Conservation (phyloP, 2,113 vertebrate species). For the Calidris pygmaea region DNA sequence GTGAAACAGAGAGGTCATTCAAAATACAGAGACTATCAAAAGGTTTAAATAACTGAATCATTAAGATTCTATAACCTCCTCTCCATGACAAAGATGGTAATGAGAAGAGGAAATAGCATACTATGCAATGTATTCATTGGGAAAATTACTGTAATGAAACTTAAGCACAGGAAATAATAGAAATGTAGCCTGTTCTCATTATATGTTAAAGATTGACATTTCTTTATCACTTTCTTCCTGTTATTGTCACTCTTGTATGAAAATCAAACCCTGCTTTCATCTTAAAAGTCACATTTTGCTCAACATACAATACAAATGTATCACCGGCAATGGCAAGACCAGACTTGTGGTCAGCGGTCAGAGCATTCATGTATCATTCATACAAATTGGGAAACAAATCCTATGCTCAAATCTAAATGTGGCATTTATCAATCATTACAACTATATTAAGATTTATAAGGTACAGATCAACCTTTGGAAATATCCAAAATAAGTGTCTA, state of each 20-base stretch:
- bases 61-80: conserved; percentile 45
- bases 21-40: conserved; percentile 46
- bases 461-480: background rate
- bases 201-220: background rate
- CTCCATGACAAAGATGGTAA: conserved; percentile 43
- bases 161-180: conserved; percentile 46
- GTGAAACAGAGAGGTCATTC: conserved; percentile 54
- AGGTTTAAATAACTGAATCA: conserved; percentile 52
- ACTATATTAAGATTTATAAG: background rate
- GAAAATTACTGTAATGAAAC: conserved; percentile 59
- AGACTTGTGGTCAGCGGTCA: background rate
- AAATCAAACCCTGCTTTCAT: conserved; percentile 25
- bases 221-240: conserved; percentile 10
- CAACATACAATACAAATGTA: background rate
- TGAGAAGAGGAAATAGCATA: conserved; percentile 54
- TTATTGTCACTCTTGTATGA: conserved; percentile 1
- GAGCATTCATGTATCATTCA: background rate
- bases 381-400: background rate
- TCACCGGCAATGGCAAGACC: background rate
- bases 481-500: background rate
- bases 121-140: conserved; percentile 36
- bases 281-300: conserved; percentile 4
- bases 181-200: conserved; percentile 35
- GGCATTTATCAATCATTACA: background rate
- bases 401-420: background rate